phyloP scores from a whole-genome alignment of 2,797 vertebrate species.

The Danionella dracula region DNA sequence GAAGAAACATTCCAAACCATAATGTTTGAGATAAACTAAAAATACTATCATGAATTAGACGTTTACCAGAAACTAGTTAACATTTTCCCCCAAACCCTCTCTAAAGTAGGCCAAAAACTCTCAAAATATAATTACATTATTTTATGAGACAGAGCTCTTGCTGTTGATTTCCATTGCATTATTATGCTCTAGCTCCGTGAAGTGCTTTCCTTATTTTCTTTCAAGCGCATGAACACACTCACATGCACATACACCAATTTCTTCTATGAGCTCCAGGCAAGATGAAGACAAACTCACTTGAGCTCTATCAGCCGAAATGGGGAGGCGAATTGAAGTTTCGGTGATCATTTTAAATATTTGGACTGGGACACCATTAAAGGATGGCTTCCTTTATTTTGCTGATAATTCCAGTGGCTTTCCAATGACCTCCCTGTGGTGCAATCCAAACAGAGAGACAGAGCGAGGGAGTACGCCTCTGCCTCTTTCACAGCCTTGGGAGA shows the following conservation, averaged over 20 bases:
- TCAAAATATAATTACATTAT: neutral
- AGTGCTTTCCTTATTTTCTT: slow-evolving; percentile 21
- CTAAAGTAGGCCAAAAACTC: neutral
- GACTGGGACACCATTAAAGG: slow-evolving; percentile 83
- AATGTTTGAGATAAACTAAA: no score
- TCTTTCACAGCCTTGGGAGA: slow-evolving; percentile 55
- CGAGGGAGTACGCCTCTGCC: slow-evolving; percentile 49
- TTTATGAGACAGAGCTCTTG: neutral
- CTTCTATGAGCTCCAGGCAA: slow-evolving; percentile 8
- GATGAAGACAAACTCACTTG: slow-evolving; percentile 50
- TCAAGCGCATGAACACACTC: neutral
- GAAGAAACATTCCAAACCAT: no score
- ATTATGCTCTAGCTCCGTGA: slow-evolving; percentile 6
- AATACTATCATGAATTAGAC: no score
- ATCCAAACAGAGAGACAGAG: slow-evolving; percentile 67
- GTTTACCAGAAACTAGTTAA: no score
- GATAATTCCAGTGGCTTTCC: slow-evolving; percentile 84
- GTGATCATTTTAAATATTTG: slow-evolving; percentile 87
- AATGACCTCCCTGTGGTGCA: slow-evolving; percentile 79
- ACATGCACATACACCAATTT: neutral
- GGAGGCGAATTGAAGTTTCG: slow-evolving; percentile 71
- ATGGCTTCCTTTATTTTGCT: slow-evolving; percentile 81
- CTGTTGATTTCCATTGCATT: slow-evolving; percentile 9
- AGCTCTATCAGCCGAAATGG: slow-evolving; percentile 67
- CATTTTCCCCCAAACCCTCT: no score